phyloP scores from a whole-genome alignment of 1,140 invertebrate species.

The Musca domestica region DNA sequence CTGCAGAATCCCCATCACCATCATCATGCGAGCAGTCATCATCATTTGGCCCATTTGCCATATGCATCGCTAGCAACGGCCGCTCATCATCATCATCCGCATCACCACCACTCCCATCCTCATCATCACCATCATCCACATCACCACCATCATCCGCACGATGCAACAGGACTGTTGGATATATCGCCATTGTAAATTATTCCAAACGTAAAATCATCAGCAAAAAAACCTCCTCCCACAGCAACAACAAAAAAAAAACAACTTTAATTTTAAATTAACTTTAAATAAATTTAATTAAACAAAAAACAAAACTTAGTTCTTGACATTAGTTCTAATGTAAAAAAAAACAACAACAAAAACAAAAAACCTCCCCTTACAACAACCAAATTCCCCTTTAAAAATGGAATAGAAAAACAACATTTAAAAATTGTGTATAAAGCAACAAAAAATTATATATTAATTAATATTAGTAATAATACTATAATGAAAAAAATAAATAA shows the following conservation, averaged over 20 bases:
- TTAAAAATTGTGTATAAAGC: not conserved
- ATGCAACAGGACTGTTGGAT: slow-evolving; percentile 44
- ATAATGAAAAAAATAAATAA: not conserved
- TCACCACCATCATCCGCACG: slow-evolving; percentile 36
- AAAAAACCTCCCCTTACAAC: too few relatives aligned
- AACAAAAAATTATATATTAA: not conserved
- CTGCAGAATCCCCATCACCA: slow-evolving; percentile 29
- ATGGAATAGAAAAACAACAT: too few relatives aligned
- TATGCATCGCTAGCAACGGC: slow-evolving; percentile 25
- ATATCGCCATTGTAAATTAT: slow-evolving; percentile 54
- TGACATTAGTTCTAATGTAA: too few relatives aligned
- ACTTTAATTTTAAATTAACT: slow-evolving; percentile 16
- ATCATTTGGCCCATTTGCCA: slow-evolving; percentile 24
- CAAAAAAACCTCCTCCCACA: not conserved
- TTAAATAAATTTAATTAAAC: slow-evolving; percentile 37
- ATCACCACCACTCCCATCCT: slow-evolving; percentile 34
- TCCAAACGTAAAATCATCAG: not conserved
- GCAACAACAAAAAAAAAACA: not conserved
- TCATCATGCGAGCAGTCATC: slow-evolving; percentile 29
- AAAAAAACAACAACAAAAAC: too few relatives aligned
- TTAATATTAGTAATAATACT: not conserved
- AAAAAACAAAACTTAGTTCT: not conserved
- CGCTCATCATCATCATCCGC: slow-evolving; percentile 34
- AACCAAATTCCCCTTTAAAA: too few relatives aligned
- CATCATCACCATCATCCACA: slow-evolving; percentile 38